Percentiles rank a stretch among this genome's conserved stretches.
These are phyloP conservation scores for Struthio camelus DNA, from an alignment of 2,113 vertebrate species.

Conservation along the genomic window DNA sequence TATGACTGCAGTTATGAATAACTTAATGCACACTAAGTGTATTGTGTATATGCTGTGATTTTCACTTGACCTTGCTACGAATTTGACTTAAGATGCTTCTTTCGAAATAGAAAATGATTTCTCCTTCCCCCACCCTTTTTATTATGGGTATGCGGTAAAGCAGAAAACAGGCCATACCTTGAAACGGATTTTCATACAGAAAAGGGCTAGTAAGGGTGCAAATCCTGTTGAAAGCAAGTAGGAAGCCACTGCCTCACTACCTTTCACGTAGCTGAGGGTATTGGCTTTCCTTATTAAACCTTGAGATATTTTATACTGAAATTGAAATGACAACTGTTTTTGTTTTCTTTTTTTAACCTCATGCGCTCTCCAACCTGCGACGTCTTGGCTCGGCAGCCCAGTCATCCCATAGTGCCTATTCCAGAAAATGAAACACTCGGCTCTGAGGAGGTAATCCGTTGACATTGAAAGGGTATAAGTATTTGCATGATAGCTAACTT, in stretches of 20 bases:
- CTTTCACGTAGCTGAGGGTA: neutral
- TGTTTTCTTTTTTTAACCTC: neutral
- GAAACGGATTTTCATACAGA: neutral
- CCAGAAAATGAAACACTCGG: constrained; percentile 78
- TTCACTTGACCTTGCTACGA: neutral
- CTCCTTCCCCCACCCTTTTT: neutral
- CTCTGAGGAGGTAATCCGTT: constrained; percentile 75
- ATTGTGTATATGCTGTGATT: neutral
- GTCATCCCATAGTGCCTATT: constrained; percentile 78
- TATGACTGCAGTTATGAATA: neutral
- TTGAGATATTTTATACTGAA: neutral
- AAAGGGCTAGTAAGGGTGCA: neutral
- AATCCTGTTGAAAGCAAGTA: neutral
- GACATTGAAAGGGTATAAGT: neutral
- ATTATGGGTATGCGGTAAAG: neutral
- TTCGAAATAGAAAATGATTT: neutral
- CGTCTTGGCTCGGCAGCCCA: constrained; percentile 63
- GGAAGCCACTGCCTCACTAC: neutral
- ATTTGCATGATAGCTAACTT: neutral
- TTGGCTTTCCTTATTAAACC: neutral
- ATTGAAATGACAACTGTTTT: constrained; percentile 32
- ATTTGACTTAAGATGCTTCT: neutral
- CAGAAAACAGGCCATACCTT: neutral
- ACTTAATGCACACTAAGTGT: neutral
- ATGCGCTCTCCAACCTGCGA: neutral